Percentiles rank a stretch among this genome's conserved stretches.
phyloP scores from a whole-genome alignment of 1,140 invertebrate species.

The Ridgeia piscesae region DNA sequence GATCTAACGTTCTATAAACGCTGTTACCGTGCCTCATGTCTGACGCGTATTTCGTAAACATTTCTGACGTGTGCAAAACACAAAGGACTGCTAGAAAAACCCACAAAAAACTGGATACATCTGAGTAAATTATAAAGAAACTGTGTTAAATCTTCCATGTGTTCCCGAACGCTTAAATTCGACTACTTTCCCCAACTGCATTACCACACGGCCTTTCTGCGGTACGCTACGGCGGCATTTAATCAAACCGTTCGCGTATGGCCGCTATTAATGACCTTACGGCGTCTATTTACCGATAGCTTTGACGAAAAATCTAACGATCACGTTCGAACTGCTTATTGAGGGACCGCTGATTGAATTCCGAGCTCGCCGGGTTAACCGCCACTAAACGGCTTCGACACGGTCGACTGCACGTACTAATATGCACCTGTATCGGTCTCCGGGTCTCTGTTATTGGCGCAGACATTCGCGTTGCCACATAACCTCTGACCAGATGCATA shows the following conservation, averaged over 20 bases:
- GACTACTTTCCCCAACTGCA: too few relatives aligned
- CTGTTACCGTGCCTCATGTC: too few relatives aligned
- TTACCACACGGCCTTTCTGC: too few relatives aligned
- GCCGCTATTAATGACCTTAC: neutral
- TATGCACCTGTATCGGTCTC: neutral
- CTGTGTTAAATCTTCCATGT: too few relatives aligned
- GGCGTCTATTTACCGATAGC: neutral
- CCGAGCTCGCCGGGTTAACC: neutral
- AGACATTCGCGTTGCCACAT: neutral
- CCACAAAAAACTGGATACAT: too few relatives aligned
- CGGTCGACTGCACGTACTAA: neutral
- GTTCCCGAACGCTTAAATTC: too few relatives aligned
- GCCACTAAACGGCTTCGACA: neutral
- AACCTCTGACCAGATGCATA: neutral
- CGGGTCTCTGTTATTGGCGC: neutral
- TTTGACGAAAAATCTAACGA: neutral
- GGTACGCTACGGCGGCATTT: neutral
- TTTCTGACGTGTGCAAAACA: too few relatives aligned
- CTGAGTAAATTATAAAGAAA: too few relatives aligned
- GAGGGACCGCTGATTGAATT: neutral
- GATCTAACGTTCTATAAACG: too few relatives aligned
- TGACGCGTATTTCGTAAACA: too few relatives aligned
- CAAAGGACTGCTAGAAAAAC: too few relatives aligned
- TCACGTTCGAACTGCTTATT: neutral
- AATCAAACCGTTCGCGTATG: neutral